Evolutionary conservation across 2,113 vertebrate genomes (phyloP).

Genomic region (mouse (Mus musculus)): DNA sequence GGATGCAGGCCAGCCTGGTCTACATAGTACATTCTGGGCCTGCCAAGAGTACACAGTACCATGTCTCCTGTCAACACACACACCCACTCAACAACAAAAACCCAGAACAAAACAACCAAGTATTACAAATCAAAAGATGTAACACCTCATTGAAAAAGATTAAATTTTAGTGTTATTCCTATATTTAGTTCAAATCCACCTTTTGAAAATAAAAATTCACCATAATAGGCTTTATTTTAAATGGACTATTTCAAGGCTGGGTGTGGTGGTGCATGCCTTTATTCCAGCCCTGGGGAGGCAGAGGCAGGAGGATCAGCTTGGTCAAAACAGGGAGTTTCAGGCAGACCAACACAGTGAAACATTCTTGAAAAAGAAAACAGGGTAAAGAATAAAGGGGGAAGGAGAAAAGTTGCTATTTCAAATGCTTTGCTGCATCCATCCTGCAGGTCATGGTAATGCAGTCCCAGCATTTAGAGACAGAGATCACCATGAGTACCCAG

Average conservation of each 20-base stretch:
- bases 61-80: neutral
- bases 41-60: neutral
- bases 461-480: neutral
- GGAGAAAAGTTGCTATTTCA: neutral
- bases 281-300: neutral
- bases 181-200: conserved; percentile 41
- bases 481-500: neutral
- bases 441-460: neutral
- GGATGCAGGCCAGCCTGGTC: neutral
- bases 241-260: neutral
- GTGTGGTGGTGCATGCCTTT: neutral
- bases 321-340: neutral
- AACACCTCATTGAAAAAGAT: neutral
- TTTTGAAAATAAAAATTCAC: conserved; percentile 19
- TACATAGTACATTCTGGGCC: neutral
- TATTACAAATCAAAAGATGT: conserved; percentile 42
- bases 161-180: conserved; percentile 42
- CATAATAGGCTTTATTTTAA: conserved; percentile 9
- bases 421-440: neutral
- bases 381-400: neutral
- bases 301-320: neutral
- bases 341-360: neutral
- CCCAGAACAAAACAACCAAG: neutral
- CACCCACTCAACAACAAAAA: neutral
- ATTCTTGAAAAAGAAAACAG: neutral